Evolutionary conservation across 2,888 invertebrate species (phyloP).

Genomic region (Eledona agricola): DNA sequence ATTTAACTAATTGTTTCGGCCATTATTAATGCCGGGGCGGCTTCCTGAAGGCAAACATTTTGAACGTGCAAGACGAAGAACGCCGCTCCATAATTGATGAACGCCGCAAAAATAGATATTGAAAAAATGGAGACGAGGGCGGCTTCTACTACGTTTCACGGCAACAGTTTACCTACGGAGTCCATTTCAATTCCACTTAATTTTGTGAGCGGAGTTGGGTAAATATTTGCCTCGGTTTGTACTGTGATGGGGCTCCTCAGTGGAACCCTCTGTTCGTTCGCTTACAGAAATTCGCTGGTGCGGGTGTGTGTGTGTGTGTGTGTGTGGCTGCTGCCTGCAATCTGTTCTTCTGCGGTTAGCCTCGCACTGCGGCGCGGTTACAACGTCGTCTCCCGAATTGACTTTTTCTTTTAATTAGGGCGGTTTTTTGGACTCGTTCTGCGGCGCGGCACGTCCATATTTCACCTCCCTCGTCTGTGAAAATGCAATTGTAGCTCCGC

Average conservation of each 20-base stretch:
- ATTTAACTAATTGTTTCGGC: conserved; percentile 62
- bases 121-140: conserved; percentile 9
- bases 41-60: conserved; percentile 50
- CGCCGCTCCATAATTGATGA: not conserved
- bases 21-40: conserved; percentile 60
- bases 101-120: conserved; percentile 4
- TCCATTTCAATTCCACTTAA: conserved; percentile 65
- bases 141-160: conserved; percentile 3
- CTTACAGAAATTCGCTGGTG: conserved; percentile 27
- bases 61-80: conserved; percentile 6
- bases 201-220: conserved; percentile 63
- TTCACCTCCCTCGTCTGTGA: conserved; percentile 11
- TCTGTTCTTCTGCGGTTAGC: conserved; percentile 37
- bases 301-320: too few relatives aligned
- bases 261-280: conserved; percentile 34
- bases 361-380: conserved; percentile 30
- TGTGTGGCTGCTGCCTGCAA: conserved; percentile 37
- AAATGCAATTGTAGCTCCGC: conserved; percentile 10
- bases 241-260: conserved; percentile 53
- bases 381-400: conserved; percentile 19
- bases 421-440: conserved; percentile 30
- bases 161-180: conserved; percentile 62
- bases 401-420: conserved; percentile 38
- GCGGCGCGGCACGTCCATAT: conserved; percentile 21
- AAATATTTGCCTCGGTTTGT: conserved; percentile 63